phyloP scores from a whole-genome alignment of 2,797 vertebrate species.

The Aeoliscus strigatus region DNA sequence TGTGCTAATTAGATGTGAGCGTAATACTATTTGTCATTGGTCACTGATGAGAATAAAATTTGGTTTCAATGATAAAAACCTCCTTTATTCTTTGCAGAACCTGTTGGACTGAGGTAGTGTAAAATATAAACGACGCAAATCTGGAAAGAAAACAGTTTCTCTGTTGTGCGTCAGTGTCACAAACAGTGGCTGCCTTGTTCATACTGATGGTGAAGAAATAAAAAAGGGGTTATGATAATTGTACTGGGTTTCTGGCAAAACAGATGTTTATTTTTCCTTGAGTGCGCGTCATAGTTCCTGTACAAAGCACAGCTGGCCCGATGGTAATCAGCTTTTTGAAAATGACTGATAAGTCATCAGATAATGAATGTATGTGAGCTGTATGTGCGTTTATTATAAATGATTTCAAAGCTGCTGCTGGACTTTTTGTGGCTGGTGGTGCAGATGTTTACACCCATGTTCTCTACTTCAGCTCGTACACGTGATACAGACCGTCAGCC shows the following conservation, averaged over 20 bases:
- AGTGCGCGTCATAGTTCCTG: too few relatives aligned
- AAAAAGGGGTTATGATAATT: conserved; percentile 3
- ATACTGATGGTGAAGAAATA: background rate
- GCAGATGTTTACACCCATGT: conserved; percentile 8
- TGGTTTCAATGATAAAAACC: background rate
- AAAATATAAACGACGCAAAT: conserved; percentile 24
- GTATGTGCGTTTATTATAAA: background rate
- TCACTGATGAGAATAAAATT: conserved; percentile 16
- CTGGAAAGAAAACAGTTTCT: conserved; percentile 11
- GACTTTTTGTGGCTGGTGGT: too few relatives aligned
- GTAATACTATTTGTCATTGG: too few relatives aligned
- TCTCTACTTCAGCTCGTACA: conserved; percentile 1
- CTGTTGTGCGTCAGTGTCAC: conserved; percentile 14
- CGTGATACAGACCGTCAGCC: conserved; percentile 23
- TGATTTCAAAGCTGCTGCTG: too few relatives aligned
- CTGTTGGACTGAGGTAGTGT: too few relatives aligned
- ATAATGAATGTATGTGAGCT: too few relatives aligned
- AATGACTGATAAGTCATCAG: too few relatives aligned
- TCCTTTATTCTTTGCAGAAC: too few relatives aligned
- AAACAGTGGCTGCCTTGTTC: conserved; percentile 29
- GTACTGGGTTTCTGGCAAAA: conserved; percentile 15
- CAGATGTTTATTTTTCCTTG: too few relatives aligned
- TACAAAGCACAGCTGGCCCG: too few relatives aligned
- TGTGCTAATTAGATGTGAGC: too few relatives aligned
- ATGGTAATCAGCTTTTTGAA: too few relatives aligned